Percentiles rank a stretch among this genome's conserved stretches.
These are phyloP conservation scores for Rhopalosiphum padi DNA, from an alignment of 1,140 invertebrate genomes.

Conservation along the genomic window DNA sequence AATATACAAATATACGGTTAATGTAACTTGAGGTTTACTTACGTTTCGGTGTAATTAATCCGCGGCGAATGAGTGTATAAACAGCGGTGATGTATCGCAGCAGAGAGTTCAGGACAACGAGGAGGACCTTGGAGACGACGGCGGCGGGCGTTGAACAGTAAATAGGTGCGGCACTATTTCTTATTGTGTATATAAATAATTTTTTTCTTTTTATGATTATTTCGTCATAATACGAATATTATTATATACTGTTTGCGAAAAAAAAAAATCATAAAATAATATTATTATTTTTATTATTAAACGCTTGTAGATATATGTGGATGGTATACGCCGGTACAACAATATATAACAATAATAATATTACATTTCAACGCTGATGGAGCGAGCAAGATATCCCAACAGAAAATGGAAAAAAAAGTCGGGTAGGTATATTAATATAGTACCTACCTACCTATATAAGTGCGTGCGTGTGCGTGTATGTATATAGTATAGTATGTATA, in stretches of 20 bases:
- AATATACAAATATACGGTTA: neutral
- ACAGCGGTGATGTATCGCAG: neutral
- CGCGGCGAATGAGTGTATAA: slow-evolving; percentile 20
- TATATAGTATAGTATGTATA: neutral
- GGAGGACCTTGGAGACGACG: slow-evolving; percentile 12
- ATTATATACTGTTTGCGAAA: neutral
- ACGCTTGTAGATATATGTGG: neutral
- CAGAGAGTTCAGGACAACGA: neutral
- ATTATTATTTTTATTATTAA: neutral
- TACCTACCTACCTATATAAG: neutral
- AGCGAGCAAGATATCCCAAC: neutral
- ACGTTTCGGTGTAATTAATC: slow-evolving; percentile 17
- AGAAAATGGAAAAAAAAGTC: neutral
- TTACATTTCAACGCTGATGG: neutral
- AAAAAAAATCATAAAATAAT: neutral
- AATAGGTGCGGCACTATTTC: slow-evolving; percentile 22
- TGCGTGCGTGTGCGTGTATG: no score
- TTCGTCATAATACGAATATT: neutral
- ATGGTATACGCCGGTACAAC: neutral
- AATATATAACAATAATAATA: neutral
- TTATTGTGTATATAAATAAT: neutral
- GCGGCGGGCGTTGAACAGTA: neutral
- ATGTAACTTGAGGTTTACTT: slow-evolving; percentile 18
- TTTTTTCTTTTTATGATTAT: neutral
- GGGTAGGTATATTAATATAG: neutral